These are phyloP conservation scores for Eclectus roratus DNA, from an alignment of 2,113 vertebrate species.

Conservation along the genomic window DNA sequence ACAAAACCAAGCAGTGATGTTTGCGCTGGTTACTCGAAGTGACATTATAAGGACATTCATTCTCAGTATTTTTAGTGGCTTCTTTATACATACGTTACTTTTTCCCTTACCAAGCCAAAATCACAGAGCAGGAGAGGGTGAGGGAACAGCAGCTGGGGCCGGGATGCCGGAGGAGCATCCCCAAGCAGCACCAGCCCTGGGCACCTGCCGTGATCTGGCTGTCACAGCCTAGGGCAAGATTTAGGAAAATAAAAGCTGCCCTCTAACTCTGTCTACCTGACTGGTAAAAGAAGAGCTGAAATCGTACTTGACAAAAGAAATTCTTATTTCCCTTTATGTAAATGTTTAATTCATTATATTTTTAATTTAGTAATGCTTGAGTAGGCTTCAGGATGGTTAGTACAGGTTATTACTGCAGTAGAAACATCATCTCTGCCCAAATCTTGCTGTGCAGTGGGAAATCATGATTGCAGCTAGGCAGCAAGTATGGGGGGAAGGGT, in stretches of 20 bases:
- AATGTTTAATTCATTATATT: not conserved
- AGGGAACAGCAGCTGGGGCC: not conserved
- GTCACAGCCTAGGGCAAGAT: not conserved
- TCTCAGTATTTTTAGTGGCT: not conserved
- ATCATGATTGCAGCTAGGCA: fast-evolving
- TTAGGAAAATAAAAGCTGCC: not conserved
- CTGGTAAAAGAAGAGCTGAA: not conserved
- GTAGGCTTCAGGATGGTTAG: not conserved
- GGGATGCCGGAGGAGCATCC: not conserved
- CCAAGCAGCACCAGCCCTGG: not conserved
- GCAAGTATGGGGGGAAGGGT: fast-evolving
- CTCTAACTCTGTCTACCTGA: not conserved
- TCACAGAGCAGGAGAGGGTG: fast-evolving
- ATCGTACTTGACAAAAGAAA: fast-evolving
- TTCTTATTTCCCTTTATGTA: not conserved
- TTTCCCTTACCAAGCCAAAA: not conserved
- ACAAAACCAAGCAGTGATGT: not conserved
- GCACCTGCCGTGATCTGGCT: not conserved
- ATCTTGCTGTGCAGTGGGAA: not conserved
- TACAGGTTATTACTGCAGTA: not conserved
- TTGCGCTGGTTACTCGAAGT: not conserved
- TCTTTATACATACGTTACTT: not conserved
- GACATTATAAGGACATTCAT: constrained; percentile 31
- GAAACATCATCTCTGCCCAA: fast-evolving
- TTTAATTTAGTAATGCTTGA: not conserved